phyloP scores from a whole-genome alignment of 2,113 vertebrate species.

The Coracopsis vasa region DNA sequence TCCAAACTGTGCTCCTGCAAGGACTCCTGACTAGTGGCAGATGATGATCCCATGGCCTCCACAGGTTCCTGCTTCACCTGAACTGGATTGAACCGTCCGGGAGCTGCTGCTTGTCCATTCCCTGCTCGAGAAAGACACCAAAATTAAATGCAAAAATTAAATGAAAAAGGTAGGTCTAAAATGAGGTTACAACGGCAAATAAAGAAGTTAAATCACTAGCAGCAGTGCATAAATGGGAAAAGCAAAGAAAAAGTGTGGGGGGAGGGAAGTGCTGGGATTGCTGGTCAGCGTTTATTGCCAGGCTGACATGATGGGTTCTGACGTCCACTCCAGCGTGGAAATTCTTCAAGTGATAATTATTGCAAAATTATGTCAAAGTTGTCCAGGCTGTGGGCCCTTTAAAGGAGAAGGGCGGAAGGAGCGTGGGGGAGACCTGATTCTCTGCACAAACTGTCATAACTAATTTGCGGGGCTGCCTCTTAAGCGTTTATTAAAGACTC shows the following conservation, averaged over 20 bases:
- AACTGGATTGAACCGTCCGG: slow-evolving; percentile 83
- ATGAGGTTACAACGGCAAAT: background rate
- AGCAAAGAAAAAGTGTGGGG: background rate
- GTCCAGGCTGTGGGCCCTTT: slow-evolving; percentile 88
- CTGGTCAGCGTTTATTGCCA: slow-evolving; percentile 88
- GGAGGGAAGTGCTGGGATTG: slow-evolving; percentile 73
- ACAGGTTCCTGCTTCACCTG: slow-evolving; percentile 87
- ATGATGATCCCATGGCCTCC: slow-evolving; percentile 64
- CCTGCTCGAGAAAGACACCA: slow-evolving; percentile 69
- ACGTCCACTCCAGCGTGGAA: slow-evolving; percentile 86
- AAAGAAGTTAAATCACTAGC: background rate
- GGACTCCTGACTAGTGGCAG: slow-evolving; percentile 77
- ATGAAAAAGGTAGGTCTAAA: background rate
- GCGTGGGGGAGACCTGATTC: slow-evolving; percentile 88
- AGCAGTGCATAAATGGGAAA: slow-evolving; percentile 39
- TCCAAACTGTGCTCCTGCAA: slow-evolving; percentile 93
- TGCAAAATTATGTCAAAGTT: slow-evolving; percentile 96
- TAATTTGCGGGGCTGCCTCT: slow-evolving; percentile 93
- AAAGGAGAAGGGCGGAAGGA: slow-evolving; percentile 81
- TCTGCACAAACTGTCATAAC: slow-evolving; percentile 93
- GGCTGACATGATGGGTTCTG: slow-evolving; percentile 89
- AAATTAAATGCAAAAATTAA: background rate
- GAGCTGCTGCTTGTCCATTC: slow-evolving; percentile 80
- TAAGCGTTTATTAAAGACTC: slow-evolving; percentile 96
- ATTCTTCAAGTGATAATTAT: slow-evolving; percentile 98